A percentile compares a stretch with the other conserved stretches of the same genome.
phyloP scores from a whole-genome alignment of 2,888 invertebrate species.

The Pyrocoelia pectoralis region DNA sequence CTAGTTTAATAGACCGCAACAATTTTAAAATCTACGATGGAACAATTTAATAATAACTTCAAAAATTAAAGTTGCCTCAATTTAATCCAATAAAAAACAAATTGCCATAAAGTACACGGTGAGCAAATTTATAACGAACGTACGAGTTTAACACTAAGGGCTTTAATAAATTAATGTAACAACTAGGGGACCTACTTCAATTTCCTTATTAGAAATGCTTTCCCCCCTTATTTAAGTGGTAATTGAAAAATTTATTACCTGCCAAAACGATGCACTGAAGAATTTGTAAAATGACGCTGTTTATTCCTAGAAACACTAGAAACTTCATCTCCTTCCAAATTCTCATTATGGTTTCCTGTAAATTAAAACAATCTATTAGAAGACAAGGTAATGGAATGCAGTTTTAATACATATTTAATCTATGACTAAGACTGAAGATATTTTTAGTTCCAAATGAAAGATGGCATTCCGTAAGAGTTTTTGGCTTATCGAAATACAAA shows the following conservation, averaged over 20 bases:
- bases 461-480: not conserved
- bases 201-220: constrained; percentile 1
- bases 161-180: constrained; percentile 3
- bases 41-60: not conserved
- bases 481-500: not conserved
- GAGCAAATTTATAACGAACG: not conserved
- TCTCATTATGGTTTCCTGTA: constrained; percentile 25
- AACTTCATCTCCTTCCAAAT: constrained; percentile 19
- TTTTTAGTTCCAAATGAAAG: not conserved
- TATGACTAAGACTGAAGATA: not conserved
- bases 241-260: constrained; percentile 21
- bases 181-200: constrained; percentile 10
- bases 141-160: not conserved
- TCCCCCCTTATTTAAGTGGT: not conserved
- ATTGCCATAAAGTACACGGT: not conserved
- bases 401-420: constrained; percentile 6
- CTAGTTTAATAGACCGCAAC: no score
- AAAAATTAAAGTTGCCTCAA: not conserved
- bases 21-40: not conserved
- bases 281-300: constrained; percentile 21
- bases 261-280: constrained; percentile 25
- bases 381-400: not conserved
- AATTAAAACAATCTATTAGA: constrained; percentile 7
- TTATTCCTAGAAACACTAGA: constrained; percentile 18
- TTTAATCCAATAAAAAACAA: not conserved